Evolutionary conservation across 2,113 vertebrate species (phyloP), one percentile per base, ranked within the genome.

Genomic region (Craseonycteris thonglongyai): DNA sequence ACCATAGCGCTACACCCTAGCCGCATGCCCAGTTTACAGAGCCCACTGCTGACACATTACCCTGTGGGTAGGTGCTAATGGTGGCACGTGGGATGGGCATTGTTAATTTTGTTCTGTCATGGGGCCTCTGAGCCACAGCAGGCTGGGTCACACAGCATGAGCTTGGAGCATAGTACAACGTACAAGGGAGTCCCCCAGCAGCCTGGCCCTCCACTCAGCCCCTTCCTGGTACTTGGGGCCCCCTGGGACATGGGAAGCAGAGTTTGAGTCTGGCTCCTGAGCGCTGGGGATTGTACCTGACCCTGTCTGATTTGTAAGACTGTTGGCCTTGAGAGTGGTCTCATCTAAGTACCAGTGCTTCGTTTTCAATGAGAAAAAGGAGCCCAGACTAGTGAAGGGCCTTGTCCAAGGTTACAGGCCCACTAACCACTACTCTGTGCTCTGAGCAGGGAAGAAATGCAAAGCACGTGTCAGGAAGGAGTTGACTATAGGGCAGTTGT

Each of bases 281-380:
- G 24, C 21, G 0, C 0, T 51, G 21, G 18, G 24, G n/a, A 56
- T 38, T 2, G 0, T 12, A 4, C 22, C 38, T 30, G 26, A 49
- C 13, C 14, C 35, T 74, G 38, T 47, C 15, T 84, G 10, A 28
- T 7, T 13, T 72, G 24, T 38, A 26, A 75, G n/a, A 28, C 0
- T 7, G 4, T 54, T 18, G 80, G 35, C 40, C 12, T 1, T 18
- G 12, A 54, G 5, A 3, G 4, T 6, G 9, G n/a, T 26, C 13
- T 21, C 63, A 6, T 65, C 19, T 24, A 11, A 11, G 35, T 19
- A 61, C 13, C 51, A 51, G 15, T 10, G 8, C n/a, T 80, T 74
- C 51, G 38, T 72, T 65, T 66, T 83, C 51, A 84, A 30, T 6
- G 35, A 66, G 22, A 35, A 47, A 68, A 18, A 54, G 38, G 54